A percentile compares a stretch with the other conserved stretches of the same genome.
phyloP scores from a whole-genome alignment of 2,113 vertebrate genomes.

The Gadus chalcogrammus region DNA sequence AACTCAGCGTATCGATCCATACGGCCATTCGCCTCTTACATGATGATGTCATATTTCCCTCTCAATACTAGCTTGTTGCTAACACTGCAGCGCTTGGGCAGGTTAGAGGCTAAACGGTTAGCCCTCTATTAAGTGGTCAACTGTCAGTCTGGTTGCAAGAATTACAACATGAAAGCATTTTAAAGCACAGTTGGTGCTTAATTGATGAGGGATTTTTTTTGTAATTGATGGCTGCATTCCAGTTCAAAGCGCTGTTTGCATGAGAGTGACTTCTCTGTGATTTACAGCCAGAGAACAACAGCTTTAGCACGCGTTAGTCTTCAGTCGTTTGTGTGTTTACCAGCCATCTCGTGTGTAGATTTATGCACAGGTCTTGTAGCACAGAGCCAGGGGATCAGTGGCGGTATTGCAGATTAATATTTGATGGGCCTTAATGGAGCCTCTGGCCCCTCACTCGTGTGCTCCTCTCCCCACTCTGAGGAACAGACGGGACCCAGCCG shows the following conservation, averaged over 20 bases:
- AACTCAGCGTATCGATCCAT: slow-evolving; percentile 48
- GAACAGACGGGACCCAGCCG: too few species aligned
- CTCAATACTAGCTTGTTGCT: slow-evolving; percentile 25
- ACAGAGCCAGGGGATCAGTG: background rate
- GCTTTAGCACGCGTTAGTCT: background rate
- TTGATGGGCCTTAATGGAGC: slow-evolving; percentile 67
- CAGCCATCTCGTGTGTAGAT: slow-evolving; percentile 29
- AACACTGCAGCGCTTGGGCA: slow-evolving; percentile 21
- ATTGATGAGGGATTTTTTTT: background rate
- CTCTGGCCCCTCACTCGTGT: slow-evolving; percentile 22
- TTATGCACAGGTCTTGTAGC: slow-evolving; percentile 14
- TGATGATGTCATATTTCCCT: slow-evolving; percentile 61
- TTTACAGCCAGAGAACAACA: slow-evolving; percentile 7
- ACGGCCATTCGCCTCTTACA: slow-evolving; percentile 18
- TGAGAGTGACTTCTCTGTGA: slow-evolving; percentile 5
- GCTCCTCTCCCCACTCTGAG: slow-evolving; percentile 13
- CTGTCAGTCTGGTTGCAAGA: background rate
- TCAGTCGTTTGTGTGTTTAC: slow-evolving; percentile 11
- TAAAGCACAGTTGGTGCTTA: too few species aligned
- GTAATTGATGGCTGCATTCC: too few species aligned
- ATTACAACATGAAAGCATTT: too few species aligned
- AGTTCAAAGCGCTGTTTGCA: too few species aligned
- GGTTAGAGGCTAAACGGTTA: slow-evolving; percentile 19
- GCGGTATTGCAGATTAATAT: slow-evolving; percentile 68
- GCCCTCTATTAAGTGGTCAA: background rate